These are phyloP conservation scores for Diprion similis DNA, from an alignment of 1,140 invertebrate genomes.

Conservation along the genomic window DNA sequence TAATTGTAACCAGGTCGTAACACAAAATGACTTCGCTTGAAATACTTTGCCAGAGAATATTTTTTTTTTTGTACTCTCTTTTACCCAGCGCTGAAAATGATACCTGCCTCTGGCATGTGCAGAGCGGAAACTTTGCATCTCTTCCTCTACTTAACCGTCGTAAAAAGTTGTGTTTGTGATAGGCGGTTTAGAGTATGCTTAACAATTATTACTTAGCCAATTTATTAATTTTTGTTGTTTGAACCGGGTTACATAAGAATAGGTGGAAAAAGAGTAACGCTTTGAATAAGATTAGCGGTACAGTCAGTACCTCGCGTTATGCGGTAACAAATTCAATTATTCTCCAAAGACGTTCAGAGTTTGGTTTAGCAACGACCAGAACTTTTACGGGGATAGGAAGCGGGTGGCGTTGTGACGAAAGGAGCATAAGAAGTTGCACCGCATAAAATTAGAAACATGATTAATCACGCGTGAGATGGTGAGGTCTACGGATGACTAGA, in stretches of 20 bases:
- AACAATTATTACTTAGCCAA: too few relatives aligned
- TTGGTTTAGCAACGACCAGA: not conserved
- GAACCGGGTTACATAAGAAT: not conserved
- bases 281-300: not conserved
- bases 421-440: not conserved
- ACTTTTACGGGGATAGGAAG: not conserved
- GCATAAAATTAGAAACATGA: not conserved
- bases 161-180: too few relatives aligned
- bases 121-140: too few relatives aligned
- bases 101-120: too few relatives aligned
- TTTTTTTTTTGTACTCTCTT: too few relatives aligned
- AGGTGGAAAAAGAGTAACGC: not conserved
- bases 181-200: too few relatives aligned
- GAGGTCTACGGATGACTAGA: not conserved
- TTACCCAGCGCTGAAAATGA: too few relatives aligned
- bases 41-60: too few relatives aligned
- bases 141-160: too few relatives aligned
- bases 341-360: not conserved
- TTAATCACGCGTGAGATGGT: not conserved
- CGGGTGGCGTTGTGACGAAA: not conserved
- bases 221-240: too few relatives aligned
- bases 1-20: too few relatives aligned
- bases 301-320: not conserved
- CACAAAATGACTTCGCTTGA: too few relatives aligned
- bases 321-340: not conserved